These are phyloP conservation scores for Epinephelus fuscoguttatus DNA, from an alignment of 2,113 vertebrate species.

Conservation along the genomic window DNA sequence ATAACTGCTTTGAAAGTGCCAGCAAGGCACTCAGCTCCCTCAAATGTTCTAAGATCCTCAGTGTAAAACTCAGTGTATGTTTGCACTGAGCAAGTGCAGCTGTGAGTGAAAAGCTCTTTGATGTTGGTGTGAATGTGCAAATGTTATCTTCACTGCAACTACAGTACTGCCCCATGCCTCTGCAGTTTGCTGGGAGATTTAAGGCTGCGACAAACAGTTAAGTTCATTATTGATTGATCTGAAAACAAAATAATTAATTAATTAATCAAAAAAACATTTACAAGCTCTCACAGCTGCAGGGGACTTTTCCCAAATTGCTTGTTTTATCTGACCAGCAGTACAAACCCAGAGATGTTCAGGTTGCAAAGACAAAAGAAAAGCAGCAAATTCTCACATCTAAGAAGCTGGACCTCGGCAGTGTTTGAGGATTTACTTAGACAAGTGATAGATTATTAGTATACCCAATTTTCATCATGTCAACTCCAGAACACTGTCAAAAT, in stretches of 20 bases:
- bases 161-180: neutral
- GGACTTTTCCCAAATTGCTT: neutral
- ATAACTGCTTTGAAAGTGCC: constrained; percentile 38
- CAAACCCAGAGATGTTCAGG: neutral
- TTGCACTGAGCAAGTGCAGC: neutral
- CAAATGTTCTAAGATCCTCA: neutral
- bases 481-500: neutral
- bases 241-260: neutral
- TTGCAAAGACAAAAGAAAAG: neutral
- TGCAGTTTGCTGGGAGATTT: neutral
- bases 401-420: neutral
- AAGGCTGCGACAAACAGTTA: neutral
- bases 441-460: neutral
- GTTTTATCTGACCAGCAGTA: neutral
- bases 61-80: neutral
- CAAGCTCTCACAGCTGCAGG: neutral
- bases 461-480: neutral
- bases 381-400: neutral
- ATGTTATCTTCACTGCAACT: constrained; percentile 6
- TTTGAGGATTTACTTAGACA: neutral
- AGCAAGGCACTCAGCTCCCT: constrained; percentile 25
- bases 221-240: neutral
- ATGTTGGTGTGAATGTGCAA: constrained; percentile 14
- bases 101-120: constrained; percentile 27
- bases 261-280: neutral